These are phyloP conservation scores for Eupleurogrammus muticus DNA, from an alignment of 2,797 vertebrate genomes.

Conservation along the genomic window DNA sequence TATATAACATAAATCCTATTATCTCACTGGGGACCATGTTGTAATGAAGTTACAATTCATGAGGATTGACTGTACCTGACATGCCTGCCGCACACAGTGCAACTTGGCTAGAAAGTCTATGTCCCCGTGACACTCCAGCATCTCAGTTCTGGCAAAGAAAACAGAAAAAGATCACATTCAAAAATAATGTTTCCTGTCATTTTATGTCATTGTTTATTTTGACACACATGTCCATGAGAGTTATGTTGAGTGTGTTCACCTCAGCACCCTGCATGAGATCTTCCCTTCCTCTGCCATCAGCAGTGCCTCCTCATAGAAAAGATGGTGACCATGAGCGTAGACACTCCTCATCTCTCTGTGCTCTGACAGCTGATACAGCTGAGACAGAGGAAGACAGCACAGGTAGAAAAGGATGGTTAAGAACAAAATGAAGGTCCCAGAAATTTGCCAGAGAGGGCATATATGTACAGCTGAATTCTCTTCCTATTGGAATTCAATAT, in stretches of 20 bases:
- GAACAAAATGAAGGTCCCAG: too few relatives aligned
- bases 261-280: constrained; percentile 92
- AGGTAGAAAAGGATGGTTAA: not conserved
- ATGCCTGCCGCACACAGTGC: constrained; percentile 95
- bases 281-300: constrained; percentile 93
- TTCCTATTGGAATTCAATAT: too few relatives aligned
- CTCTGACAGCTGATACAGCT: constrained; percentile 82
- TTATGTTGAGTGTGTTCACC: constrained; percentile 75
- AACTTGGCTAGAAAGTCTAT: constrained; percentile 96
- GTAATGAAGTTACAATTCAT: not conserved
- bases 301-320: constrained; percentile 94
- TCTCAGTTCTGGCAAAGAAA: constrained; percentile 87
- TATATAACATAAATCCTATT: not conserved
- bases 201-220: too few relatives aligned
- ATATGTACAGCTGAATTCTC: too few relatives aligned
- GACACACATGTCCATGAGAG: too few relatives aligned
- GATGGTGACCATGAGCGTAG: constrained; percentile 84
- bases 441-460: too few relatives aligned
- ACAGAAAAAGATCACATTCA: not conserved
- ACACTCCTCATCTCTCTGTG: constrained; percentile 84
- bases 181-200: not conserved
- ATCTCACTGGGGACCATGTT: not conserved
- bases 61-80: constrained; percentile 85
- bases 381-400: constrained; percentile 11
- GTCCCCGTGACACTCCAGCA: constrained; percentile 94